These are phyloP conservation scores for Noctua fimbriata DNA, from an alignment of 2,888 invertebrate genomes.

Conservation along the genomic window DNA sequence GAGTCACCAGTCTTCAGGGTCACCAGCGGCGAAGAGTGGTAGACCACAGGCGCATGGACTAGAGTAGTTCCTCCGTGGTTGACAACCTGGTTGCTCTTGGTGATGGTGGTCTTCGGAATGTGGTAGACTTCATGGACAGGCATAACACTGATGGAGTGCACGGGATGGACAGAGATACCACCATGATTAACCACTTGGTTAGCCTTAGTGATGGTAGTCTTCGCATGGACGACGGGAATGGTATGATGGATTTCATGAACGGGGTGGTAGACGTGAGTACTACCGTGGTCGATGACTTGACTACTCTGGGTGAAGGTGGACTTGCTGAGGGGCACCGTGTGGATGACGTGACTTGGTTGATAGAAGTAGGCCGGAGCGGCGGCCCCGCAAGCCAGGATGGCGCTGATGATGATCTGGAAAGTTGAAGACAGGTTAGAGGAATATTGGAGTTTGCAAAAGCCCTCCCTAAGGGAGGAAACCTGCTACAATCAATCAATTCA, in stretches of 20 bases:
- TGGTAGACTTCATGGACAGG: conserved; percentile 71
- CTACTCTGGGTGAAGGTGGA: conserved; percentile 77
- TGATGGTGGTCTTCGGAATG: conserved; percentile 74
- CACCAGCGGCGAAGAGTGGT: conserved; percentile 74
- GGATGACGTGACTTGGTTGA: conserved; percentile 71
- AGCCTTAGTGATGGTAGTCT: conserved; percentile 78
- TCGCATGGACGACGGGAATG: conserved; percentile 67
- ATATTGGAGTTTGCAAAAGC: background rate
- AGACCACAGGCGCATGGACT: conserved; percentile 69
- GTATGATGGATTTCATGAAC: conserved; percentile 55
- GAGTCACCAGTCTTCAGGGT: conserved; percentile 80
- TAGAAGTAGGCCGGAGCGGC: conserved; percentile 77
- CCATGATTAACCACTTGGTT: conserved; percentile 82
- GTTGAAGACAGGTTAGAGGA: background rate
- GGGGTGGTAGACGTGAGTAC: conserved; percentile 74
- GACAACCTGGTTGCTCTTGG: conserved; percentile 83
- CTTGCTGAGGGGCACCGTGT: conserved; percentile 72
- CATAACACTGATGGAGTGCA: conserved; percentile 68
- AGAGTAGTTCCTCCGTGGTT: conserved; percentile 76
- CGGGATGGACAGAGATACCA: conserved; percentile 71
- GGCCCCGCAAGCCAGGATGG: conserved; percentile 74
- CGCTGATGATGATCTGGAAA: conserved; percentile 69
- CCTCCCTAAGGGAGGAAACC: background rate
- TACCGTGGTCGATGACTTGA: conserved; percentile 78
- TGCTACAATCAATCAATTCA: background rate